Percentiles rank a stretch among this genome's conserved stretches.
These are phyloP conservation scores for Cichlasoma orientale DNA, from an alignment of 2,797 vertebrate genomes.

Conservation along the genomic window DNA sequence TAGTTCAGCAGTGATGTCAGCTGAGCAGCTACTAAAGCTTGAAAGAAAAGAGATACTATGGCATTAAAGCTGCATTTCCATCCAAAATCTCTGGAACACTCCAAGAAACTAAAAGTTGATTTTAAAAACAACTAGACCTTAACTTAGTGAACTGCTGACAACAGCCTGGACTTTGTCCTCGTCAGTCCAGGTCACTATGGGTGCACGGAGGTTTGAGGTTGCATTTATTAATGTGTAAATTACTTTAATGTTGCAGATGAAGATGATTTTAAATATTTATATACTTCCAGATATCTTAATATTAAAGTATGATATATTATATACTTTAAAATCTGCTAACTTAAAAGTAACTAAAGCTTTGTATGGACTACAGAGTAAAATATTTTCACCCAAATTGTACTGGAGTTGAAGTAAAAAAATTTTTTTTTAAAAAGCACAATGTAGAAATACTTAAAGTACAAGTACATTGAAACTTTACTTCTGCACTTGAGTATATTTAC, in stretches of 20 bases:
- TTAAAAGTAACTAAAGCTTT: not conserved
- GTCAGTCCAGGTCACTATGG: not conserved
- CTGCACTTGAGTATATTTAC: not conserved
- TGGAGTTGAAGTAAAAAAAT: not conserved
- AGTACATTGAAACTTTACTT: not conserved
- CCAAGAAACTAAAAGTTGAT: not conserved
- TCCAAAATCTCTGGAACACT: not conserved
- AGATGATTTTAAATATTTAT: not conserved
- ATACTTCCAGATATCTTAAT: not conserved
- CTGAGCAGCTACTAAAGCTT: not conserved
- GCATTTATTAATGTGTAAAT: not conserved
- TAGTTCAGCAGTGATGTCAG: constrained; percentile 33
- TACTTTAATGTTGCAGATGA: not conserved
- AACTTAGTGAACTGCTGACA: not conserved
- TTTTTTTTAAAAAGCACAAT: not conserved
- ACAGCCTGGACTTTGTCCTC: not conserved
- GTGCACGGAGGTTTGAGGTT: not conserved
- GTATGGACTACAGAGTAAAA: not conserved
- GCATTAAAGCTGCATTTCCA: not conserved
- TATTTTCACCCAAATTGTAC: not conserved
- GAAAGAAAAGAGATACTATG: not conserved
- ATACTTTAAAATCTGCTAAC: too few species aligned
- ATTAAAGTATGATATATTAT: not conserved
- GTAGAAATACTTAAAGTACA: not conserved
- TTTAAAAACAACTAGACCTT: not conserved